phyloP scores from a whole-genome alignment of 2,113 vertebrate species.

The Petaurus breviceps region DNA sequence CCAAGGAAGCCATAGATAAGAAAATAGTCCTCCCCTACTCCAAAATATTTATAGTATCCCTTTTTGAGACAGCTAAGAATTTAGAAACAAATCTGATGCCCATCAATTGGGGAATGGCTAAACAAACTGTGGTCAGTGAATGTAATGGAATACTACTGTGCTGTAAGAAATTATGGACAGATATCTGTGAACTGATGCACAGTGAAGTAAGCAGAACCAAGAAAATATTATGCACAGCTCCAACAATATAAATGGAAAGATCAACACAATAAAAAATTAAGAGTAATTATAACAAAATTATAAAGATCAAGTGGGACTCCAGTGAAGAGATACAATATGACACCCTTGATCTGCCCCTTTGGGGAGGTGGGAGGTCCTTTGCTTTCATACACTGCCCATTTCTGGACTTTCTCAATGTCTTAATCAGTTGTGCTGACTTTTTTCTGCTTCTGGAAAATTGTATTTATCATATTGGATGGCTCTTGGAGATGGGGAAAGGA shows the following conservation, averaged over 20 bases:
- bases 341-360: not conserved
- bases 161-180: not conserved
- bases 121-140: not conserved
- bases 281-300: not conserved
- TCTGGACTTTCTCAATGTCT: not conserved
- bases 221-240: not conserved
- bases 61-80: not conserved
- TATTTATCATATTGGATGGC: not conserved
- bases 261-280: not conserved
- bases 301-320: not conserved
- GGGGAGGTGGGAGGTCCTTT: not conserved
- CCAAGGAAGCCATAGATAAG: not conserved
- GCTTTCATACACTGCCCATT: not conserved
- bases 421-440: not conserved
- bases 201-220: not conserved
- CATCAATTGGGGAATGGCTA: not conserved
- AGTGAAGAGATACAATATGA: not conserved
- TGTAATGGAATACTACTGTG: not conserved
- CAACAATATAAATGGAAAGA: not conserved
- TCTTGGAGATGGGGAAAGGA: not conserved
- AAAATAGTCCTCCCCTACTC: not conserved
- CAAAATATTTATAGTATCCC: not conserved
- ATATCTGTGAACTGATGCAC: not conserved
- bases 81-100: not conserved
- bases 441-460: not conserved